phyloP scores from a whole-genome alignment of 2,888 invertebrate species.

The Eupithecia dodoneata region DNA sequence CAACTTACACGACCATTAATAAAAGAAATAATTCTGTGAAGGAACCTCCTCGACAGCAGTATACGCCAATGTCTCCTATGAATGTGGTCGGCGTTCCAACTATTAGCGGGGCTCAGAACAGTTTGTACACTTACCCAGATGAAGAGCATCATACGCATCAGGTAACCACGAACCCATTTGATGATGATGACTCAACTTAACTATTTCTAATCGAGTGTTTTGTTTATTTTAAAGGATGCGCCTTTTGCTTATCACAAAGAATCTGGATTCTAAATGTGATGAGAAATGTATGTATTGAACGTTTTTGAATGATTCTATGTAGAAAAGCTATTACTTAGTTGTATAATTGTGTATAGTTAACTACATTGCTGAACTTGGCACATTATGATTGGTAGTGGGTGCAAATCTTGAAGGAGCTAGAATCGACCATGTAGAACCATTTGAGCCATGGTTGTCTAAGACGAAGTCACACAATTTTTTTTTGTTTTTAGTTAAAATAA shows the following conservation, averaged over 20 bases:
- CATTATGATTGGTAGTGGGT: too few relatives aligned
- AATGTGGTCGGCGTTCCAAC: constrained; percentile 76
- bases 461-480: too few relatives aligned
- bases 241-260: constrained; percentile 60
- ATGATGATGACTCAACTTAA: constrained; percentile 69
- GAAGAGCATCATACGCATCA: constrained; percentile 64
- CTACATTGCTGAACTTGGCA: not conserved
- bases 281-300: constrained; percentile 37
- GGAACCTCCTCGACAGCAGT: constrained; percentile 60
- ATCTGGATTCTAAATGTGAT: constrained; percentile 58
- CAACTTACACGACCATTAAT: constrained; percentile 67
- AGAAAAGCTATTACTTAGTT: constrained; percentile 27
- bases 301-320: constrained; percentile 33
- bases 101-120: constrained; percentile 62
- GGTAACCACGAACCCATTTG: constrained; percentile 77
- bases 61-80: constrained; percentile 68
- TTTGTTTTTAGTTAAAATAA: too few relatives aligned
- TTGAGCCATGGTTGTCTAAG: too few relatives aligned
- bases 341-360: not conserved
- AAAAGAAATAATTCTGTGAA: constrained; percentile 63
- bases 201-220: constrained; percentile 50
- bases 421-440: too few relatives aligned
- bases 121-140: constrained; percentile 73
- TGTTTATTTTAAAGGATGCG: constrained; percentile 60
- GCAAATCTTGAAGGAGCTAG: too few relatives aligned